Evolutionary conservation across 2,797 vertebrate species (phyloP), one percentile per base, ranked within the genome.

Genomic region (Diplodus puntazzo): DNA sequence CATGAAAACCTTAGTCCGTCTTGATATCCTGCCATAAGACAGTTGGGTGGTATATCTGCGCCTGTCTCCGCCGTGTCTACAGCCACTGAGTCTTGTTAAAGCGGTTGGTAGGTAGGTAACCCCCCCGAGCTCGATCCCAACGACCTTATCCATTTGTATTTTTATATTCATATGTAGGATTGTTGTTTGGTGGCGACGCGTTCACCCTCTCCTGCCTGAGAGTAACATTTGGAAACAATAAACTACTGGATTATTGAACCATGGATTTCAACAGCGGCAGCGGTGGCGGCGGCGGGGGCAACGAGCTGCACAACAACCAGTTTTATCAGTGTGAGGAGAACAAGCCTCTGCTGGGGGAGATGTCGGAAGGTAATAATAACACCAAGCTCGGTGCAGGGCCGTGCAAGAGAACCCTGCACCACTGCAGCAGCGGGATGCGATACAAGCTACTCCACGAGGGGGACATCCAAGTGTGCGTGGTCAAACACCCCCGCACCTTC

Each of bases 391-490:
- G 95, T 71, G 89, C 91, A 4, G 92, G 92, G 82, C 96, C 96
- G 73, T 97, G 97, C 92, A 96, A 97, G 88, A 95, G 97, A 87
- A 89, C 95, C 89, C 94, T 96, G 80, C 95, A 96, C 72, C 96
- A 97, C 91, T 96, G 96, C 97, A 84, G 95, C 89, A 95, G 96
- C 86, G 97, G 97, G 70, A 98, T 99, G 97, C 95, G 98, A 66
- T 99, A 99, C 95, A 99, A 99, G 90, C 96, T 99, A 85, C 97
- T 99, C 80, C 98, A 98, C 91, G 98, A 99, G 87, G 98, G 98
- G 59, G 98, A 99, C 96, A 99, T 99, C 89, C 98, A 99, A 96
- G 97, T 99, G 92, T 99, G 98, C 92, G 97, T 97, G 92, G 95
- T 99, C 82, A 96, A 97, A 80, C 97, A 99, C 95, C 98, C 98